Evolutionary conservation across 2,888 invertebrate genomes (phyloP).

Genomic region (Chrysomela aeneicollis): DNA sequence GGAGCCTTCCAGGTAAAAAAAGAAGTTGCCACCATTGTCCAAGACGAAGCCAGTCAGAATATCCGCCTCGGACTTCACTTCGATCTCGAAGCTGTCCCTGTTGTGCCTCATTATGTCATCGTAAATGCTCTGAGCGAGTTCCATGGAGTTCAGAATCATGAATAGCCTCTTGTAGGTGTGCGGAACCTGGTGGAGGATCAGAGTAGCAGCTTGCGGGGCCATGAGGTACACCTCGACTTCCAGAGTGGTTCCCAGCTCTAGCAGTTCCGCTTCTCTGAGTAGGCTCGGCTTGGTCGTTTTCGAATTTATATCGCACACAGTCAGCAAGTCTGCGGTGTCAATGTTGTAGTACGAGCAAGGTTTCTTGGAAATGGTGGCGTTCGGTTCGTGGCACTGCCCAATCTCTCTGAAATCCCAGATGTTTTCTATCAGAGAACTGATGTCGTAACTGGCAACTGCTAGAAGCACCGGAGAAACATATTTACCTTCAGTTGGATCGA

Average conservation of each 20-base stretch:
- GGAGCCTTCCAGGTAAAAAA: constrained; percentile 47
- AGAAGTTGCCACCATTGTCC: constrained; percentile 45
- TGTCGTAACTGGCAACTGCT: constrained; percentile 43
- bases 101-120: constrained; percentile 42
- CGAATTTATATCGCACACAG: constrained; percentile 39
- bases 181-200: constrained; percentile 40
- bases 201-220: constrained; percentile 44
- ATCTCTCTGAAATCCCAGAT: constrained; percentile 66
- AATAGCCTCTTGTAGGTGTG: constrained; percentile 46
- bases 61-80: constrained; percentile 20
- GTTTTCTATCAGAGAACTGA: constrained; percentile 46
- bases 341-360: constrained; percentile 12
- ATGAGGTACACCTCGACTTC: constrained; percentile 46
- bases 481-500: not conserved
- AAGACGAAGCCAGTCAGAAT: constrained; percentile 49
- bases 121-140: constrained; percentile 33
- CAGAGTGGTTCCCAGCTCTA: constrained; percentile 41
- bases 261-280: constrained; percentile 32
- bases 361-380: constrained; percentile 58
- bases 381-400: constrained; percentile 75
- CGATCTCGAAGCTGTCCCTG: constrained; percentile 16
- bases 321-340: constrained; percentile 18
- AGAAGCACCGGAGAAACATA: constrained; percentile 27
- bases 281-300: constrained; percentile 5
- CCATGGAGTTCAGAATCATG: constrained; percentile 36